Evolutionary conservation across 2,888 invertebrate species (phyloP).

Genomic region (Euclidia mi): DNA sequence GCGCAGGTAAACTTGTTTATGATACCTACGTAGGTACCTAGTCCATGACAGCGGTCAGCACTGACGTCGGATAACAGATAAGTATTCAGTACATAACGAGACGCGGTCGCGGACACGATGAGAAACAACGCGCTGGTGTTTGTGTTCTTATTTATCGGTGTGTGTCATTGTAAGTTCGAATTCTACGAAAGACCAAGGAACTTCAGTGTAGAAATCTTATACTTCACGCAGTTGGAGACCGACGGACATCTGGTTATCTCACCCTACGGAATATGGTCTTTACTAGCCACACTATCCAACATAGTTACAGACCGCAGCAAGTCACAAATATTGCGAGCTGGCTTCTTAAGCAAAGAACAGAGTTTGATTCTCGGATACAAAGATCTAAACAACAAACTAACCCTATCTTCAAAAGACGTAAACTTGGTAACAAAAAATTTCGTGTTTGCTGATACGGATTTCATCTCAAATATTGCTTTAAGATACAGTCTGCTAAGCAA

Average conservation of each 20-base stretch:
- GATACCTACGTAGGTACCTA: too few species aligned
- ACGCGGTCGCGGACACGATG: slow-evolving; percentile 70
- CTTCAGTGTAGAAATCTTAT: slow-evolving; percentile 79
- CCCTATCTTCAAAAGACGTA: slow-evolving; percentile 71
- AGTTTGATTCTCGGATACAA: slow-evolving; percentile 74
- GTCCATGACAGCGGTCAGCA: too few species aligned
- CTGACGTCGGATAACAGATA: too few species aligned
- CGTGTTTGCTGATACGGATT: slow-evolving; percentile 77
- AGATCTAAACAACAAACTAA: slow-evolving; percentile 67
- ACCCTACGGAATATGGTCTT: slow-evolving; percentile 85
- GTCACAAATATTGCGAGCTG: slow-evolving; percentile 74
- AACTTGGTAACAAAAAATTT: slow-evolving; percentile 77
- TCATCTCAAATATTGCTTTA: slow-evolving; percentile 69
- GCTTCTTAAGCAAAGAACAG: slow-evolving; percentile 68
- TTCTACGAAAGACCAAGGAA: slow-evolving; percentile 80
- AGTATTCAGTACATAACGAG: slow-evolving; percentile 69
- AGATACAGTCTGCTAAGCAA: slow-evolving; percentile 66
- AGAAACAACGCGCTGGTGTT: slow-evolving; percentile 62
- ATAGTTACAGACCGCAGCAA: slow-evolving; percentile 73
- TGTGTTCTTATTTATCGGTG: slow-evolving; percentile 62
- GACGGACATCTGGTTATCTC: slow-evolving; percentile 82
- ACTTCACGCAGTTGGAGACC: slow-evolving; percentile 76
- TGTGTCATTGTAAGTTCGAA: slow-evolving; percentile 72
- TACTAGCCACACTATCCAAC: slow-evolving; percentile 80
- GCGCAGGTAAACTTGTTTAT: too few species aligned